A percentile compares a stretch with the other conserved stretches of the same genome.
Evolutionary conservation across 2,113 vertebrate species (phyloP).

Genomic region (Scophthalmus maximus): DNA sequence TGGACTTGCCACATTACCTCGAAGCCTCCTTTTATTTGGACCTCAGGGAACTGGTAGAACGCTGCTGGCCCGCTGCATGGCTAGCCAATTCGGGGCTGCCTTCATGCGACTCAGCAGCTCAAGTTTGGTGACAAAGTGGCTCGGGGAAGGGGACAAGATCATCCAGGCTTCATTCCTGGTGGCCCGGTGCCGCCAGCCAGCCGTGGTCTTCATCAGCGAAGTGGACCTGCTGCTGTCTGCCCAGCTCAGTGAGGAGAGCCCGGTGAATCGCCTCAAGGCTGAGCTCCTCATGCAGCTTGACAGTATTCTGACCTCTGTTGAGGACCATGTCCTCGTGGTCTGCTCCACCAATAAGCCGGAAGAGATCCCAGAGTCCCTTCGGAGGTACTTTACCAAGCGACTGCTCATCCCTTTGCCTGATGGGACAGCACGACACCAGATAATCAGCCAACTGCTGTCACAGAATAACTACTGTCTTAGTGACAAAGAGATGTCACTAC

Average conservation of each 20-base stretch:
- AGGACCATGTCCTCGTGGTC: slow-evolving; percentile 97
- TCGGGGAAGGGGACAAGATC: slow-evolving; percentile 95
- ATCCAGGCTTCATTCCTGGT: slow-evolving; percentile 96
- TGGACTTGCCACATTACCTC: slow-evolving; percentile 93
- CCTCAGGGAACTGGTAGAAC: slow-evolving; percentile 98
- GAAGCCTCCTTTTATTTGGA: slow-evolving; percentile 97
- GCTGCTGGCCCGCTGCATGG: slow-evolving; percentile 94
- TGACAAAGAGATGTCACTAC: slow-evolving; percentile 98
- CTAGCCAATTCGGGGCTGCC: slow-evolving; percentile 94
- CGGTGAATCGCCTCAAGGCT: slow-evolving; percentile 92
- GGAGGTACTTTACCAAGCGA: slow-evolving; percentile 99
- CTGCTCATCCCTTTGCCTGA: slow-evolving; percentile 98
- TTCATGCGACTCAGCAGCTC: slow-evolving; percentile 94
- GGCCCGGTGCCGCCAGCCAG: slow-evolving; percentile 96
- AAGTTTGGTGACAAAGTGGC: slow-evolving; percentile 95
- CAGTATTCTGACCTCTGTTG: slow-evolving; percentile 91
- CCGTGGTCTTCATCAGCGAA: slow-evolving; percentile 97
- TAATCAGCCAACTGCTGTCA: slow-evolving; percentile 98
- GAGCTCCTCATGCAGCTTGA: slow-evolving; percentile 99
- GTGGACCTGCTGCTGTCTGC: slow-evolving; percentile 95
- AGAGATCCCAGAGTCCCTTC: slow-evolving; percentile 96
- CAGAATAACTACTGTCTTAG: slow-evolving; percentile 99
- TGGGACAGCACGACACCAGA: slow-evolving; percentile 96
- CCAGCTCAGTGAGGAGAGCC: slow-evolving; percentile 94
- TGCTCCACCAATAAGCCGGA: slow-evolving; percentile 99